Conservation (phyloP, 1,140 invertebrate species). For the Zaprionus tsacasi region DNA sequence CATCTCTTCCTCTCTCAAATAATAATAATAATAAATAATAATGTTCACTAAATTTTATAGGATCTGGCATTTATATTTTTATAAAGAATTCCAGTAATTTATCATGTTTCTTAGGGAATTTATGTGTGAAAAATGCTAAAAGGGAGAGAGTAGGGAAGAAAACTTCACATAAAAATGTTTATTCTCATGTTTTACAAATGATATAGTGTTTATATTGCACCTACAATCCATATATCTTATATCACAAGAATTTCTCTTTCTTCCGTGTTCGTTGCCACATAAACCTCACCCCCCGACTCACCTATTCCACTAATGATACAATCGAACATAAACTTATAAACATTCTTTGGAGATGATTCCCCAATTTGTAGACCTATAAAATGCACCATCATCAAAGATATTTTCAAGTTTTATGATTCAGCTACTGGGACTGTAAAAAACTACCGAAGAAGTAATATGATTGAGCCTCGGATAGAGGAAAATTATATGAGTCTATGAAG, state of each 20-base stretch:
- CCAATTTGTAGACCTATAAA: neutral
- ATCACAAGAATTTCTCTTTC: neutral
- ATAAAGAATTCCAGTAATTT: too few species aligned
- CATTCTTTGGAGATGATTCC: slow-evolving; percentile 25
- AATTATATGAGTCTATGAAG: too few species aligned
- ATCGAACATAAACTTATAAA: slow-evolving; percentile 13
- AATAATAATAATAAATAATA: too few species aligned
- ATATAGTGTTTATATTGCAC: neutral
- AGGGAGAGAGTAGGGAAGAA: neutral
- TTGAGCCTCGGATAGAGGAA: neutral
- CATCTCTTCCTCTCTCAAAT: too few species aligned
- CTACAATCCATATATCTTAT: neutral
- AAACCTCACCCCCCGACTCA: neutral
- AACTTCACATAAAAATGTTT: neutral
- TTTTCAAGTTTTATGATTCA: slow-evolving; percentile 4
- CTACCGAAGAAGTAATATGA: slow-evolving; percentile 31
- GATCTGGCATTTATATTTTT: too few species aligned
- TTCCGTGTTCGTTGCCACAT: neutral
- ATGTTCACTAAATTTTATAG: too few species aligned
- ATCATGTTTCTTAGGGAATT: too few species aligned
- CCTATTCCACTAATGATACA: neutral
- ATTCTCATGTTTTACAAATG: neutral
- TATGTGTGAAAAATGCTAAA: neutral
- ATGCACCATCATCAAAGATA: slow-evolving; percentile 3
- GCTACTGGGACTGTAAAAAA: neutral